Evolutionary conservation across 1,140 invertebrate species (phyloP).

Genomic region (Caerostris darwini): DNA sequence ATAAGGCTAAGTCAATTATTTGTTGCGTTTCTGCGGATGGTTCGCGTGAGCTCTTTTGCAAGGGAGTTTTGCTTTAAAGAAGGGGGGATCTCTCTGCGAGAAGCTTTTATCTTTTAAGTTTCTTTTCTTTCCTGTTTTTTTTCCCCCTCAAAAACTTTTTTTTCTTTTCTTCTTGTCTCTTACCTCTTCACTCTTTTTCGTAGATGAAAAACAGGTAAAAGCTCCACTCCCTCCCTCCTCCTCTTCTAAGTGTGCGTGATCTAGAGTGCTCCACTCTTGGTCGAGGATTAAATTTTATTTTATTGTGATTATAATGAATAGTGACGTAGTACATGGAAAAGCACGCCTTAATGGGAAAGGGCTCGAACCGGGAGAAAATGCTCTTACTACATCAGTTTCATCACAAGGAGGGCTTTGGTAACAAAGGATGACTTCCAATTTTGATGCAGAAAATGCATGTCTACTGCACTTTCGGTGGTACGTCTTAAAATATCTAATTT

Average conservation of each 20-base stretch:
- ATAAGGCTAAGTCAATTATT: slow-evolving; percentile 70
- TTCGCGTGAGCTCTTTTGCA: slow-evolving; percentile 35
- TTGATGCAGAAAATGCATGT: neutral
- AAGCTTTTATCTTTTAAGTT: slow-evolving; percentile 12
- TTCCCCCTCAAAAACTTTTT: neutral
- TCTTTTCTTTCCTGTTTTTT: neutral
- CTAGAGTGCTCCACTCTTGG: neutral
- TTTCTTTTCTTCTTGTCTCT: neutral
- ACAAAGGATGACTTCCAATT: neutral
- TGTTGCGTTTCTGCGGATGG: slow-evolving; percentile 59
- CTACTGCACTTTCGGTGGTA: neutral
- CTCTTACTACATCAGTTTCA: neutral
- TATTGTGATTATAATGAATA: slow-evolving; percentile 66
- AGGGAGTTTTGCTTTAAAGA: slow-evolving; percentile 38
- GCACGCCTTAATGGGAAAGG: slow-evolving; percentile 20
- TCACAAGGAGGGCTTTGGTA: neutral
- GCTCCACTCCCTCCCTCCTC: neutral
- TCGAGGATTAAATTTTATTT: slow-evolving; percentile 63
- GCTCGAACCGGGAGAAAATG: neutral
- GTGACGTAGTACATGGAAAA: slow-evolving; percentile 4
- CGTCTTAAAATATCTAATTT: neutral
- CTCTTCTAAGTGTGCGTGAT: slow-evolving; percentile 32
- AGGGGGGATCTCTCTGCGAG: neutral
- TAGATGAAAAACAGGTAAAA: slow-evolving; percentile 3
- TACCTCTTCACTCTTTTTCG: slow-evolving; percentile 21